These are phyloP conservation scores for Acanthococcus lagerstroemiae DNA, from an alignment of 2,888 invertebrate species.

Conservation along the genomic window DNA sequence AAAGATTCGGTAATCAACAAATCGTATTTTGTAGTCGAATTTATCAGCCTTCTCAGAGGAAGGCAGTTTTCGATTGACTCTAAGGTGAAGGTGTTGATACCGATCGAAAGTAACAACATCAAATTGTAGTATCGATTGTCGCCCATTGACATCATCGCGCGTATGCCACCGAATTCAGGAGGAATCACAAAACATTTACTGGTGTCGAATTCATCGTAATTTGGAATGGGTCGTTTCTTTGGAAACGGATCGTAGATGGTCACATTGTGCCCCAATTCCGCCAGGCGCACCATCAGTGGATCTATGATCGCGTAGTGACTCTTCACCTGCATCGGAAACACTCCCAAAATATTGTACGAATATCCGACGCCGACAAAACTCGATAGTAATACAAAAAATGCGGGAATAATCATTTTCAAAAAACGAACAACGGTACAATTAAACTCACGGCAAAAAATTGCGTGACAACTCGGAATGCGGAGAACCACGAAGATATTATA, in stretches of 20 bases:
- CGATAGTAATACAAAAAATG: no score
- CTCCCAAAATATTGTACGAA: no score
- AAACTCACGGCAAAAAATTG: no score
- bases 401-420: no score
- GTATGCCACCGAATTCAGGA: not conserved
- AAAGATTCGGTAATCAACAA: constrained; percentile 21
- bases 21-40: constrained; percentile 13
- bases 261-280: constrained; percentile 5
- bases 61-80: not conserved
- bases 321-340: no score
- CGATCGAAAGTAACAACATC: not conserved
- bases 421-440: no score
- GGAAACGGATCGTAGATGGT: constrained; percentile 5
- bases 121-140: no score
- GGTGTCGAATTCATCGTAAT: not conserved
- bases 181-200: not conserved
- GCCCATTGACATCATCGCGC: not conserved
- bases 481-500: no score
- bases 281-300: constrained; percentile 24
- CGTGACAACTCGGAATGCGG: no score
- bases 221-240: not conserved
- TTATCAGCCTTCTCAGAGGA: not conserved
- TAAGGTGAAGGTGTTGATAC: no score
- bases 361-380: no score
- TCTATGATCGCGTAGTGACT: constrained; percentile 35